Evolutionary conservation across 2,888 invertebrate genomes (phyloP), one percentile per base, ranked within the genome.

Genomic region (Eupithecia centaureata): DNA sequence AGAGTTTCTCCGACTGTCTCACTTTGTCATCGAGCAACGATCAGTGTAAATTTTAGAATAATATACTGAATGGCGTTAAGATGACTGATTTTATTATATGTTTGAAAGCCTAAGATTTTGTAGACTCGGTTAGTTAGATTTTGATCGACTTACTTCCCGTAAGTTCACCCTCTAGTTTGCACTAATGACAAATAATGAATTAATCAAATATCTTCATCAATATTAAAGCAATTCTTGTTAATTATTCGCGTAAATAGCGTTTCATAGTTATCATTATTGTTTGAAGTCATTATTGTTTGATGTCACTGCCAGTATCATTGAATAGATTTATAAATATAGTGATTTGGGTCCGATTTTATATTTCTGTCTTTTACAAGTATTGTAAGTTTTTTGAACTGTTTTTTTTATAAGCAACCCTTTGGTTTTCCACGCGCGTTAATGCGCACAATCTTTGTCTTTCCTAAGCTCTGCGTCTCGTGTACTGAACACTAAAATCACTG

Each of bases 31-130:
- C 89, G 92, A 87, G 82, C 85, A 87, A 90, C 86, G 88, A 89
- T 92, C 91, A 89, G 90, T 92, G 91, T 92, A 92, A 81, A 92
- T 90, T 91, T 87, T 91, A 92, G 91, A 89, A 88, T 91, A 83
- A 91, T 90, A 91, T 90, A 91, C 90, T 91, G 91, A 87, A 90
- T 92, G 92, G 85, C 87, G 90, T 93, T 93, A 88, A 92, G 92
- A 92, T 92, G 93, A 93, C 93, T 93, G 93, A 93, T 93, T 93
- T 92, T 91, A 90, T 92, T 91, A 91, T 92, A 89, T 87, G 92
- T 93, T 93, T 87, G 90, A 89, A 76, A 89, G 91, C 91, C 93
- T 92, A 92, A 93, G 90, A 91, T 90, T 91, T 90, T 88, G 90
- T 91, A 91, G 88, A 87, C 87, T 91, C 85, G 87, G 88, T 91